These are phyloP conservation scores for Hyperopisus bebe DNA, from an alignment of 2,113 vertebrate species.

Conservation along the genomic window DNA sequence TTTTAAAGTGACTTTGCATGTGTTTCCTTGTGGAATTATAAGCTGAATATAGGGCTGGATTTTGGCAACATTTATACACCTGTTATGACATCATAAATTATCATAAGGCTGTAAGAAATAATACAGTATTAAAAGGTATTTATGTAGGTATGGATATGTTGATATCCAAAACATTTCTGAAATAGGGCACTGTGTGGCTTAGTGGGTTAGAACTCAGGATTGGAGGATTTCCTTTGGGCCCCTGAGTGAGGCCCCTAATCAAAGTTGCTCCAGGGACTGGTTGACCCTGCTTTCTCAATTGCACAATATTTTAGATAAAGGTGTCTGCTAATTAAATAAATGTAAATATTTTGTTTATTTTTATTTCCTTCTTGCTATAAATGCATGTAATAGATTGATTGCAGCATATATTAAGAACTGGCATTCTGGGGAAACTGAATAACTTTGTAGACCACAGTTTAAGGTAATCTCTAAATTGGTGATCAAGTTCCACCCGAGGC, in stretches of 20 bases:
- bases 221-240: not conserved
- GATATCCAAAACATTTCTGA: not conserved
- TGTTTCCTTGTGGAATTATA: not conserved
- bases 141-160: not conserved
- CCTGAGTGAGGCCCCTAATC: not conserved
- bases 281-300: not conserved
- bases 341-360: not conserved
- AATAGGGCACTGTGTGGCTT: not conserved
- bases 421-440: not conserved
- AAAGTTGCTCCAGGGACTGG: not conserved
- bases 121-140: not conserved
- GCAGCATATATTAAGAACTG: not conserved
- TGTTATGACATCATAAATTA: not conserved
- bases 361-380: not conserved
- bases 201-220: not conserved
- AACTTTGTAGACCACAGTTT: not conserved
- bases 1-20: not conserved
- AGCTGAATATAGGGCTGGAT: not conserved
- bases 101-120: not conserved
- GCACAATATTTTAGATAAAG: not conserved
- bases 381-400: not conserved
- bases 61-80: not conserved
- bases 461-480: not conserved
- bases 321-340: not conserved
- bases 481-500: not conserved